A percentile compares a stretch with the other conserved stretches of the same genome.
phyloP scores from a whole-genome alignment of 2,113 vertebrate genomes.

The Barbus barbus region DNA sequence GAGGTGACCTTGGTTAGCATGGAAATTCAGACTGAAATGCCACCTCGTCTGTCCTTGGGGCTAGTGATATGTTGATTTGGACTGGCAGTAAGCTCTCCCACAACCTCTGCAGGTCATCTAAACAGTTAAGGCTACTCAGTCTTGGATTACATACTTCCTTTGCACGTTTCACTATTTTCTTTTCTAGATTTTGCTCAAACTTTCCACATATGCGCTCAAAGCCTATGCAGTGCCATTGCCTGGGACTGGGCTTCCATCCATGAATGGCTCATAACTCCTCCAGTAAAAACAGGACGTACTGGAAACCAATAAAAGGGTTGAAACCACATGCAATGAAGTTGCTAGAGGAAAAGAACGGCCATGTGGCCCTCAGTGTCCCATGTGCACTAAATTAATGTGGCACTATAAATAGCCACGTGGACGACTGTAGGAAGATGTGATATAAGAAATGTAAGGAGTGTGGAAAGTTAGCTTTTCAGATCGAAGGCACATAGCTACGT shows the following conservation, averaged over 20 bases:
- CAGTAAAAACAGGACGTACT: slow-evolving; percentile 8
- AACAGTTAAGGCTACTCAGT: slow-evolving; percentile 12
- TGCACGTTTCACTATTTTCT: background rate
- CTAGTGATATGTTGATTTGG: background rate
- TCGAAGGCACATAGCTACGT: background rate
- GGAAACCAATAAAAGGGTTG: slow-evolving; percentile 36
- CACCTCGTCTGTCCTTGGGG: slow-evolving; percentile 2
- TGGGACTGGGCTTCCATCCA: slow-evolving; percentile 18
- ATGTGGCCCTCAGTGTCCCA: slow-evolving; percentile 18
- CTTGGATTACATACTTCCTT: slow-evolving; percentile 5
- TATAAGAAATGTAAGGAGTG: slow-evolving; percentile 10
- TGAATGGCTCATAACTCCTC: slow-evolving; percentile 36
- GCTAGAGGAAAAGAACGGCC: background rate
- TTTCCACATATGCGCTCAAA: background rate
- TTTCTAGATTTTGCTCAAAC: background rate
- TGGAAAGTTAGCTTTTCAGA: slow-evolving; percentile 22
- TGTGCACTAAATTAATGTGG: slow-evolving; percentile 38
- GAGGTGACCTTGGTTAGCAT: background rate
- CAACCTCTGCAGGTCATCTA: slow-evolving; percentile 9
- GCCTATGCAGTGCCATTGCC: background rate
- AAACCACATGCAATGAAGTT: slow-evolving; percentile 41
- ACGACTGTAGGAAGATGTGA: slow-evolving; percentile 44
- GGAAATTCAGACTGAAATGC: background rate
- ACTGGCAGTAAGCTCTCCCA: background rate
- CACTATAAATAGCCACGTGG: slow-evolving; percentile 46